Evolutionary conservation across 2,797 vertebrate species (phyloP).

Genomic region (Cirrhinus molitorella): DNA sequence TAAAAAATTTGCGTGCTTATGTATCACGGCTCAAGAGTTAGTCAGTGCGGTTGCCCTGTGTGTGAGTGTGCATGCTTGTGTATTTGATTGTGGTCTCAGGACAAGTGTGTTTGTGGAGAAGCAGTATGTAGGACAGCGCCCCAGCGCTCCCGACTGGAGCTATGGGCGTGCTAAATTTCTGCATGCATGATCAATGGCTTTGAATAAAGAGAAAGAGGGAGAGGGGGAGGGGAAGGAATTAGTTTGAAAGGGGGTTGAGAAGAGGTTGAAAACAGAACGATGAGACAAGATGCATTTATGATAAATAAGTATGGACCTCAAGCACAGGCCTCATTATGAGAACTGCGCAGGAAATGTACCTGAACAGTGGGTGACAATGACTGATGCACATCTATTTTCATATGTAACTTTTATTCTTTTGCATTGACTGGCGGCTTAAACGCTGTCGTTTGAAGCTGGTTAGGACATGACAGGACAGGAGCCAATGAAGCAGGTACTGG

Average conservation of each 20-base stretch:
- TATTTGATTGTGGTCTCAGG: slow-evolving; percentile 47
- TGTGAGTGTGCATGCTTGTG: slow-evolving; percentile 11
- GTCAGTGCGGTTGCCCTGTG: neutral
- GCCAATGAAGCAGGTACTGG: neutral
- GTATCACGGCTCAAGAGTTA: slow-evolving; percentile 10
- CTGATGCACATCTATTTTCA: slow-evolving; percentile 16
- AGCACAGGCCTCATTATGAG: neutral
- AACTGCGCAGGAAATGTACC: neutral
- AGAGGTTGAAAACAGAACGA: slow-evolving; percentile 24
- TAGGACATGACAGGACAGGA: slow-evolving; percentile 36
- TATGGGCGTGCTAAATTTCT: slow-evolving; percentile 93
- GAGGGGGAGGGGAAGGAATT: slow-evolving; percentile 32
- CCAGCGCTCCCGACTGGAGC: slow-evolving; percentile 71
- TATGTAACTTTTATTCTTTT: slow-evolving; percentile 45
- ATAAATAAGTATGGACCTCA: neutral
- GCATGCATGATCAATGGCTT: slow-evolving; percentile 85
- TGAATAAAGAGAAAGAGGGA: slow-evolving; percentile 68
- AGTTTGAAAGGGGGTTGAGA: slow-evolving; percentile 23
- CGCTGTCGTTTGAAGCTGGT: slow-evolving; percentile 17
- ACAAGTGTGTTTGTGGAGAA: slow-evolving; percentile 35
- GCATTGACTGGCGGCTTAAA: slow-evolving; percentile 1
- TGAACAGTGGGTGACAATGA: neutral
- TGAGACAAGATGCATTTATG: slow-evolving; percentile 18
- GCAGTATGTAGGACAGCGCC: slow-evolving; percentile 47
- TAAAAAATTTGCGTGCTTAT: slow-evolving; percentile 21